phyloP scores from a whole-genome alignment of 2,113 vertebrate genomes.

The Pedetes capensis region DNA sequence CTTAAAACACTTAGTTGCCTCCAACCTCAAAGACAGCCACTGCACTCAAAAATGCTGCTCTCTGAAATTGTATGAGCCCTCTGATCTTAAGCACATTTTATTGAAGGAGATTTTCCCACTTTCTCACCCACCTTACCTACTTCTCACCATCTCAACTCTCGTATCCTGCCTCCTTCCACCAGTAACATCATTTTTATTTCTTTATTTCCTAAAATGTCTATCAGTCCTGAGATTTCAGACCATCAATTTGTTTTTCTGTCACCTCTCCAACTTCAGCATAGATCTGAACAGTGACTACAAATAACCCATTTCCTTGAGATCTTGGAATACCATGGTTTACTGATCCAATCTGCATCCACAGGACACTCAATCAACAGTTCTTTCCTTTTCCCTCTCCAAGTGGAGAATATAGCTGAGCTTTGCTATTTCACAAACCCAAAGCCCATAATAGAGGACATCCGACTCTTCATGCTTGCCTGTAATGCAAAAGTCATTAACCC shows the following conservation, averaged over 20 bases:
- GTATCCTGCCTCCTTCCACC: neutral
- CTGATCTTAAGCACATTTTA: neutral
- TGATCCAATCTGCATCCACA: neutral
- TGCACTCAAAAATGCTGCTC: neutral
- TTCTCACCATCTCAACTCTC: rapidly evolving
- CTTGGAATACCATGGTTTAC: neutral
- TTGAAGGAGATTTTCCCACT: neutral
- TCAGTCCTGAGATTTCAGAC: neutral
- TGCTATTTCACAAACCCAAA: neutral
- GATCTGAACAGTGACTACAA: neutral
- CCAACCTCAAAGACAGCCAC: neutral
- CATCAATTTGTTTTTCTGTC: neutral
- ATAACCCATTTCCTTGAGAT: neutral
- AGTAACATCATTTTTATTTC: neutral
- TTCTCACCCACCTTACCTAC: neutral
- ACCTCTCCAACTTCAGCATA: neutral
- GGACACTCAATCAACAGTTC: no score
- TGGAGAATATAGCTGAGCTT: neutral
- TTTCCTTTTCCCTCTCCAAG: neutral
- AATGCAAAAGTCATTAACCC: neutral
- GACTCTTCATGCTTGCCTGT: neutral
- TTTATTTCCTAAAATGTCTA: neutral
- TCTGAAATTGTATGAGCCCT: neutral
- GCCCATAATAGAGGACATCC: neutral
- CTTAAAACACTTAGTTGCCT: neutral